These are phyloP conservation scores for Orbicella faveolata DNA, from an alignment of 64 coral and sea anemone genomes.

Conservation along the genomic window DNA sequence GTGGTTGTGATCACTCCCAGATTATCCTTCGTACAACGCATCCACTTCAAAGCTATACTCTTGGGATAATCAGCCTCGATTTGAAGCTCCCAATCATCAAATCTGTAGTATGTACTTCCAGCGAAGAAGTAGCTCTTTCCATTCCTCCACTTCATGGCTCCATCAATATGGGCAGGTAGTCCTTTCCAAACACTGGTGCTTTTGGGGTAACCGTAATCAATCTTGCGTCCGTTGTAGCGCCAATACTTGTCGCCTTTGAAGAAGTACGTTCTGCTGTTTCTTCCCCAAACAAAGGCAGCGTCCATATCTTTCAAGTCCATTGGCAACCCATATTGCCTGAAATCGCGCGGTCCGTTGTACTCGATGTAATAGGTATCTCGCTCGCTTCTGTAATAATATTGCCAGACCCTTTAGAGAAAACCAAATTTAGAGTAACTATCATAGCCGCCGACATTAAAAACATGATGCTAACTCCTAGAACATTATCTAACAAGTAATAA, in stretches of 20 bases:
- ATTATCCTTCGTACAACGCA: slow-evolving; percentile 35
- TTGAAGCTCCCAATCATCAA: slow-evolving; percentile 54
- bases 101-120: slow-evolving; percentile 47
- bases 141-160: slow-evolving; percentile 74
- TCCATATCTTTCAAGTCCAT: slow-evolving; percentile 47
- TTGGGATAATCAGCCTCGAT: slow-evolving; percentile 37
- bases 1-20: not conserved
- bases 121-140: slow-evolving; percentile 77
- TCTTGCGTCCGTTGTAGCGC: slow-evolving; percentile 51
- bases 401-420: slow-evolving; percentile 33
- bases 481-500: no score
- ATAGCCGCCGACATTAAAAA: not conserved
- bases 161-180: slow-evolving; percentile 57
- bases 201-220: slow-evolving; percentile 67
- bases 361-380: slow-evolving; percentile 1
- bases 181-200: slow-evolving; percentile 58
- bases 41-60: slow-evolving; percentile 45
- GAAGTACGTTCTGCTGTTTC: slow-evolving; percentile 67
- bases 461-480: not conserved
- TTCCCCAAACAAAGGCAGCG: slow-evolving; percentile 53
- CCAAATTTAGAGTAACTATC: not conserved
- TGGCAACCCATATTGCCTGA: slow-evolving; percentile 49
- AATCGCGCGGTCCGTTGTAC: not conserved
- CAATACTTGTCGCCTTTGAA: slow-evolving; percentile 77
- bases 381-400: slow-evolving; percentile 9